A percentile compares a stretch with the other conserved stretches of the same genome.
Conservation (phyloP, 2,888 invertebrate species). For the Nomada flava region DNA sequence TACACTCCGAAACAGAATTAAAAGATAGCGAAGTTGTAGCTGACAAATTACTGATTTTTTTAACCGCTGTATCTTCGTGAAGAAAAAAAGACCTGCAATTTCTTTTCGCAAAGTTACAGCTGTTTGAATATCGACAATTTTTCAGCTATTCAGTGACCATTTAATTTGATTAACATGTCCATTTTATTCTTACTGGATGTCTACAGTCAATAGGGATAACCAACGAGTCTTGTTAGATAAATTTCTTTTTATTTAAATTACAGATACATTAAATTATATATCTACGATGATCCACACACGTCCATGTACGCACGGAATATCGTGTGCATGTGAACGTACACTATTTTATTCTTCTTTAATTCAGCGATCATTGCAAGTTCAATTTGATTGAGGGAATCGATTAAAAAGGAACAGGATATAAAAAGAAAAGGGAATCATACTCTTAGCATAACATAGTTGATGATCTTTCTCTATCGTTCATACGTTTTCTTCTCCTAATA, state of each 20-base stretch:
- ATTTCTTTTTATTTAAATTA: constrained; percentile 77
- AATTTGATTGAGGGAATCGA: constrained; percentile 30
- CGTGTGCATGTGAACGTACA: constrained; percentile 32
- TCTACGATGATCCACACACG: constrained; percentile 59
- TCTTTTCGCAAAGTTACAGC: no score
- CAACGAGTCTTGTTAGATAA: constrained; percentile 40
- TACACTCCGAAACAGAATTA: no score
- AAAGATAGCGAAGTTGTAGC: no score
- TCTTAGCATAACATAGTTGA: constrained; percentile 7
- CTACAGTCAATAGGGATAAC: no score
- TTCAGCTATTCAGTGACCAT: no score
- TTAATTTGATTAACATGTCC: no score
- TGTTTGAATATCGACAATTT: no score
- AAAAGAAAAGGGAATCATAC: not conserved
- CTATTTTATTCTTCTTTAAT: constrained; percentile 9
- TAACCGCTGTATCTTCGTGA: no score
- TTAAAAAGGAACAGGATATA: not conserved
- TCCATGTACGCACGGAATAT: constrained; percentile 41
- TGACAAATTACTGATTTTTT: no score
- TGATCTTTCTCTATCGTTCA: constrained; percentile 9
- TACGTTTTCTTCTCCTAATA: not conserved
- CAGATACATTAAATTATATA: constrained; percentile 75
- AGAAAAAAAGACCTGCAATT: no score
- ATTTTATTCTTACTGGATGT: not conserved
- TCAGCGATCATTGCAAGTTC: constrained; percentile 46